phyloP scores from a whole-genome alignment of 2,113 vertebrate genomes.

The Gyps fulvus region DNA sequence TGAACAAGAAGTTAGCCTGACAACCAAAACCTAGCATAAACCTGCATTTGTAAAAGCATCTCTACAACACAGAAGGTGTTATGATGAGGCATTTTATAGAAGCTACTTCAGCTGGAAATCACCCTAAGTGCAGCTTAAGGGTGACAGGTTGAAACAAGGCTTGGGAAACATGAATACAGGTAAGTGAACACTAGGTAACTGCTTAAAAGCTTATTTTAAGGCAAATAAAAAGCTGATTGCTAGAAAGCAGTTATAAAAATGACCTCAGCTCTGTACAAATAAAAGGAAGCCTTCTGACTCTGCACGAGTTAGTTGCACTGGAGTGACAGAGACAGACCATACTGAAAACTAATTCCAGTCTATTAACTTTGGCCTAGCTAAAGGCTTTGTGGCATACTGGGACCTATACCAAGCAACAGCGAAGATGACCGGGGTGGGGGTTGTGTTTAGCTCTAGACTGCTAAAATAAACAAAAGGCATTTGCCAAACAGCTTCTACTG shows the following conservation, averaged over 20 bases:
- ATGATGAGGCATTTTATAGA: slow-evolving; percentile 38
- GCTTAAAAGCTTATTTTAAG: slow-evolving; percentile 77
- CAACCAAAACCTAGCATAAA: slow-evolving; percentile 52
- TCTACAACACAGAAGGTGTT: slow-evolving; percentile 50
- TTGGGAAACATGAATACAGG: slow-evolving; percentile 38
- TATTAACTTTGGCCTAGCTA: slow-evolving; percentile 78
- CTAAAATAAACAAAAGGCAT: slow-evolving; percentile 16
- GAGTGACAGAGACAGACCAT: slow-evolving; percentile 29
- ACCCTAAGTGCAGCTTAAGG: slow-evolving; percentile 6
- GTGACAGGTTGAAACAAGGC: slow-evolving; percentile 49
- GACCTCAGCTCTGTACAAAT: slow-evolving; percentile 63
- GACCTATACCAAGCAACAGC: slow-evolving; percentile 53
- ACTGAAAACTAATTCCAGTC: slow-evolving; percentile 48
- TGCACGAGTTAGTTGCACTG: slow-evolving; percentile 12
- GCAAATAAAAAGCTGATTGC: slow-evolving; percentile 81
- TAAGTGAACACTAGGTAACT: slow-evolving; percentile 63
- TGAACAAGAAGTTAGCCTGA: slow-evolving; percentile 62
- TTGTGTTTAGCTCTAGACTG: not conserved
- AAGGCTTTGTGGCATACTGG: slow-evolving; percentile 56
- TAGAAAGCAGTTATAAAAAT: slow-evolving; percentile 74
- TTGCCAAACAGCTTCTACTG: not conserved
- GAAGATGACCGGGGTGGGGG: not conserved
- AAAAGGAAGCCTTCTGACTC: slow-evolving; percentile 51
- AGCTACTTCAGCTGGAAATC: slow-evolving; percentile 52
- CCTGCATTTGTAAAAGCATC: slow-evolving; percentile 51